These are phyloP conservation scores for Aphelenchoides besseyi DNA, from an alignment of 1,140 invertebrate species.

Conservation along the genomic window DNA sequence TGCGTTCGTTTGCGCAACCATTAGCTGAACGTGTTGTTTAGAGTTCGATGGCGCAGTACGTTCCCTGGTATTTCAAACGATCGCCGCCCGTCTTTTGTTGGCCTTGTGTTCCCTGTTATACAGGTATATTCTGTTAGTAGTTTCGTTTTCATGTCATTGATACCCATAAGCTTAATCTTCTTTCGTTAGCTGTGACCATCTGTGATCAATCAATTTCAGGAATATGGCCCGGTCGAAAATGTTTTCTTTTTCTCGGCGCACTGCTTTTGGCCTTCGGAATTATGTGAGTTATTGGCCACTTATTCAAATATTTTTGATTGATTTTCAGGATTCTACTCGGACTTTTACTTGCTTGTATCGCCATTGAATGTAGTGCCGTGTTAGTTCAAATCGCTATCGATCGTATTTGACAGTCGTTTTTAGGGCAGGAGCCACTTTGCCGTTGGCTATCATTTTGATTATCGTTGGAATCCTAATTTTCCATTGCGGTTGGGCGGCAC, in stretches of 20 bases:
- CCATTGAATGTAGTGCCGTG: constrained; percentile 55
- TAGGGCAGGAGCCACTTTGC: constrained; percentile 53
- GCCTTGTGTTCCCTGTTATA: constrained; percentile 58
- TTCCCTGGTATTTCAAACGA: constrained; percentile 56
- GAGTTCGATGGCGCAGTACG: constrained; percentile 48
- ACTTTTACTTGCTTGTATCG: constrained; percentile 56
- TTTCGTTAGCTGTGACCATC: too few relatives aligned
- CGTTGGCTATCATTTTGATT: constrained; percentile 58
- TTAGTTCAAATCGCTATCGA: constrained; percentile 25
- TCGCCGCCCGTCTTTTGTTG: constrained; percentile 56
- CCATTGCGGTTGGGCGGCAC: constrained; percentile 62
- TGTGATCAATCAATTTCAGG: constrained; percentile 18
- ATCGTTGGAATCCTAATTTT: constrained; percentile 58
- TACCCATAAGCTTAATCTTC: too few relatives aligned
- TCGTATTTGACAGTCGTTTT: constrained; percentile 26
- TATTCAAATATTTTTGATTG: not conserved
- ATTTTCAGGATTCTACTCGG: constrained; percentile 47
- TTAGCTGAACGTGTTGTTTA: constrained; percentile 1
- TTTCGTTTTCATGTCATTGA: not conserved
- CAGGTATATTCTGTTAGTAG: not conserved
- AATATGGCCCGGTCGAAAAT: constrained; percentile 52
- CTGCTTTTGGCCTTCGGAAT: constrained; percentile 56
- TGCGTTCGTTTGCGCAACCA: not conserved
- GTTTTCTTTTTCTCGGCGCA: constrained; percentile 53
- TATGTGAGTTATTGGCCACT: constrained; percentile 22